Conservation (phyloP, 2,797 vertebrate species). For the Perodicticus potto region DNA sequence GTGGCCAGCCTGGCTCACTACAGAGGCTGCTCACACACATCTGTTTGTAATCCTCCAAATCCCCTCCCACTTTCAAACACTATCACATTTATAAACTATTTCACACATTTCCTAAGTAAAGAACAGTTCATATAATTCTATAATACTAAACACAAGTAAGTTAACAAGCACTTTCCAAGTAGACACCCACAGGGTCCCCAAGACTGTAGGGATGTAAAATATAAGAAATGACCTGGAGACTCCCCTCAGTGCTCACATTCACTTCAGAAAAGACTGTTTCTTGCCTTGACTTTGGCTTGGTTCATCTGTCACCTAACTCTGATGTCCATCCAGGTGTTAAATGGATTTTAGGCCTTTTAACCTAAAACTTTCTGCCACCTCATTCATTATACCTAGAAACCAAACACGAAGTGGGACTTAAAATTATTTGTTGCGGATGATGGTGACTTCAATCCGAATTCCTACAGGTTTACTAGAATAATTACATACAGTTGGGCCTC, state of each 20-base stretch:
- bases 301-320: constrained; percentile 70
- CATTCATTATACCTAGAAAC: constrained; percentile 68
- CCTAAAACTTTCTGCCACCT: constrained; percentile 56
- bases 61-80: neutral
- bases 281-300: neutral
- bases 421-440: constrained; percentile 45
- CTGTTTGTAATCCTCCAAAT: neutral
- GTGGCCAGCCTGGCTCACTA: neutral
- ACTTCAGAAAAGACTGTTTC: neutral
- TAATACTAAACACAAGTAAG: neutral
- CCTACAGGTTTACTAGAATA: neutral
- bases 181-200: neutral
- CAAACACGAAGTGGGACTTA: constrained; percentile 40
- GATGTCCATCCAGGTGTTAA: constrained; percentile 73
- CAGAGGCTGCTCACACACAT: neutral
- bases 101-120: neutral
- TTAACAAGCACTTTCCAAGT: neutral
- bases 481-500: too few relatives aligned
- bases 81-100: neutral
- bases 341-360: constrained; percentile 75
- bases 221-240: neutral
- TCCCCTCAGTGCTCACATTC: neutral
- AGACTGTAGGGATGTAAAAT: neutral
- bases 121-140: neutral
- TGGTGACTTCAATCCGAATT: neutral